These are phyloP conservation scores for Brachionus rotundiformis DNA, from an alignment of 1,140 invertebrate genomes.

Conservation along the genomic window DNA sequence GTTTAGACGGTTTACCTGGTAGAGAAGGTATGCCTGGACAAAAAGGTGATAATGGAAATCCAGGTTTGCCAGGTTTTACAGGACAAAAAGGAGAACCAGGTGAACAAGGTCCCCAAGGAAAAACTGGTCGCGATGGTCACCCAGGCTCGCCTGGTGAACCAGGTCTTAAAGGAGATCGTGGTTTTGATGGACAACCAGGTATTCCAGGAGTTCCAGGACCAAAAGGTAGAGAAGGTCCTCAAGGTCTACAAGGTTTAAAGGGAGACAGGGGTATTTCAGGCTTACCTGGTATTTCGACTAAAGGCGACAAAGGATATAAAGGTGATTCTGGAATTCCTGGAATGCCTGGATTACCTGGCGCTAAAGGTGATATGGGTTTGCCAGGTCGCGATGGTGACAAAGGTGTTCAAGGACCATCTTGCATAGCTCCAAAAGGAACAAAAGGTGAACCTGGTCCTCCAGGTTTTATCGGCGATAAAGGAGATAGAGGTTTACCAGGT, in stretches of 20 bases:
- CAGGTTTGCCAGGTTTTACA: neutral
- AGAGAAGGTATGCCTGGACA: conserved; percentile 38
- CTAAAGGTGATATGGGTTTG: conserved; percentile 11
- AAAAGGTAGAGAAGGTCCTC: neutral
- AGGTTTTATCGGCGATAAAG: conserved; percentile 14
- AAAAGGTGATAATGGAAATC: conserved; percentile 3
- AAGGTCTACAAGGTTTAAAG: neutral
- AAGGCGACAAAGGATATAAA: conserved; percentile 25
- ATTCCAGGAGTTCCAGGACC: neutral
- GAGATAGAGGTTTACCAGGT: conserved; percentile 36
- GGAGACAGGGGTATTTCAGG: conserved; percentile 26
- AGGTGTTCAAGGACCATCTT: neutral
- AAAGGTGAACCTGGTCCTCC: neutral
- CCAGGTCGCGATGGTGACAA: neutral
- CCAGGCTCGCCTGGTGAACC: neutral
- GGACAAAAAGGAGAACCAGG: neutral
- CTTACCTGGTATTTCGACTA: neutral
- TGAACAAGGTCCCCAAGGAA: neutral
- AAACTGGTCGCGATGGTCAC: neutral
- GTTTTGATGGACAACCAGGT: conserved; percentile 29
- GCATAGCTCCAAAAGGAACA: conserved; percentile 51
- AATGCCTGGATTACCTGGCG: conserved; percentile 47
- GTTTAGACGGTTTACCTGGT: conserved; percentile 16
- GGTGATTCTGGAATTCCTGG: conserved; percentile 31
- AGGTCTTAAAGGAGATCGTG: neutral